Conservation (phyloP, 2,888 invertebrate species). For the Epistrophe eligans region DNA sequence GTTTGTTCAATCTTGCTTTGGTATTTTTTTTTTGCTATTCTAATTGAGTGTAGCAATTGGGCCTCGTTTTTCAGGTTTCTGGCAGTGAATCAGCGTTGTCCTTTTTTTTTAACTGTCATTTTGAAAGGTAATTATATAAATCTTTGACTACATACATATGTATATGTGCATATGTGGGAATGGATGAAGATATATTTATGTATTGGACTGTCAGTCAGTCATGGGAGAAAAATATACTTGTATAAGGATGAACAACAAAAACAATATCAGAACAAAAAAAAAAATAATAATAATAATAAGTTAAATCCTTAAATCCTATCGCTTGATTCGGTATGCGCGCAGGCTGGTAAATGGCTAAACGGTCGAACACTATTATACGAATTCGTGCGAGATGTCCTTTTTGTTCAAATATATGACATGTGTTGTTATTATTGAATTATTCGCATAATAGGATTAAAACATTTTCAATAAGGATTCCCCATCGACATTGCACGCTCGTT, state of each 20-base stretch:
- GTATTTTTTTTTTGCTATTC: conserved; percentile 37
- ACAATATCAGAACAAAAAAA: conserved; percentile 4
- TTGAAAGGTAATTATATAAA: neutral
- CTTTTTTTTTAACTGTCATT: conserved; percentile 46
- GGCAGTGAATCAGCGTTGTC: conserved; percentile 13
- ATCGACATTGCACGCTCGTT: conserved; percentile 71
- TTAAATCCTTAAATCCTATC: conserved; percentile 75
- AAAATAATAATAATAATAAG: conserved; percentile 65
- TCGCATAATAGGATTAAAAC: conserved; percentile 83
- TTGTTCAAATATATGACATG: conserved; percentile 79
- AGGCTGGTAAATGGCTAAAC: conserved; percentile 75
- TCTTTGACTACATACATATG: neutral
- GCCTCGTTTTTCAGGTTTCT: conserved; percentile 46
- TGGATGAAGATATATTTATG: no score
- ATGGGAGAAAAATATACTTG: conserved; percentile 43
- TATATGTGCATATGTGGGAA: no score
- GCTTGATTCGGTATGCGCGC: conserved; percentile 65
- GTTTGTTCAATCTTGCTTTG: conserved; percentile 41
- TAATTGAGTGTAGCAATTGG: conserved; percentile 66
- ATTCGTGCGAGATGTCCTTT: conserved; percentile 74
- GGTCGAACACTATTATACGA: conserved; percentile 44
- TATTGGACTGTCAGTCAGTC: conserved; percentile 31
- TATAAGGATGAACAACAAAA: conserved; percentile 29
- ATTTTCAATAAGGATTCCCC: conserved; percentile 78
- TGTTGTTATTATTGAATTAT: conserved; percentile 83